phyloP scores from a whole-genome alignment of 2,797 vertebrate genomes.

The Betta splendens region DNA sequence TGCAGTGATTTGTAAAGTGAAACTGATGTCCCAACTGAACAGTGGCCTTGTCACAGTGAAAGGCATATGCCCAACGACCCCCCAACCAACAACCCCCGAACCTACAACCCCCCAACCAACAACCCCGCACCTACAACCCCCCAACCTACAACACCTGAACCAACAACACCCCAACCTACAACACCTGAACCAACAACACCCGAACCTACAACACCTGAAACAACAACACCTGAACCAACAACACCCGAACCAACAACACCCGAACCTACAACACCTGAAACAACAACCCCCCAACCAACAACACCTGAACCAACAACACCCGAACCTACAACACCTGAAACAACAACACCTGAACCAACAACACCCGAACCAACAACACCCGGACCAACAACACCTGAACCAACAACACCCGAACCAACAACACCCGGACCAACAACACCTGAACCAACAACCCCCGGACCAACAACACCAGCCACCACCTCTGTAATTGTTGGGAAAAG shows the following conservation, averaged over 20 bases:
- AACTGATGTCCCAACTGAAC: not conserved
- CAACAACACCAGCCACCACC: too few species aligned
- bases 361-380: too few species aligned
- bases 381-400: too few species aligned
- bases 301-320: not conserved
- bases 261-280: fast-evolving
- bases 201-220: fast-evolving
- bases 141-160: not conserved
- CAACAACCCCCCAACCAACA: not conserved
- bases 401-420: not conserved
- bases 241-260: not conserved
- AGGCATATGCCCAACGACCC: not conserved
- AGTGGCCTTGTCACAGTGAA: not conserved
- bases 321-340: not conserved
- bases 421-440: too few species aligned
- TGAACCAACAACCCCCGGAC: not conserved
- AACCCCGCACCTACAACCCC: not conserved
- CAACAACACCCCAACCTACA: too few species aligned
- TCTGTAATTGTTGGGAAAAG: too few species aligned
- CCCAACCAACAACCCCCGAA: not conserved
- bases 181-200: fast-evolving
- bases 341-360: not conserved
- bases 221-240: not conserved
- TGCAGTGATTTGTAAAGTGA: slow-evolving; percentile 41
- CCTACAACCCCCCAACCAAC: not conserved